Conservation (phyloP, 1,140 invertebrate species). For the Drosophila micromelanica region DNA sequence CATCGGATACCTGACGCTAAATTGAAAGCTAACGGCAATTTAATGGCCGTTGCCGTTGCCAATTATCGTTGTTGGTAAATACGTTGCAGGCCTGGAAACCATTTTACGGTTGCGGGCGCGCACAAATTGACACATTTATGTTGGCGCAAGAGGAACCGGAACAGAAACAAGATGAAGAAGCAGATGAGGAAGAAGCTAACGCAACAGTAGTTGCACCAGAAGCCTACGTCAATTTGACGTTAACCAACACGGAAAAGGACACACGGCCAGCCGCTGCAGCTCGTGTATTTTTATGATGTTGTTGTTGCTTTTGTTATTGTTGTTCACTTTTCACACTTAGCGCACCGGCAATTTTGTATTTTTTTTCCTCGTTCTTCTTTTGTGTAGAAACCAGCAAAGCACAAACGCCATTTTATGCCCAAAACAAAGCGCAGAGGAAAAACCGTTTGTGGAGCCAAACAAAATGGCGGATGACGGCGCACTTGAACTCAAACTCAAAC, state of each 20-base stretch:
- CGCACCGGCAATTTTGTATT: constrained; percentile 23
- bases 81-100: not conserved
- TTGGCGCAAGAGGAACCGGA: not conserved
- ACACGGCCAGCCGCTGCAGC: not conserved
- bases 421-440: constrained; percentile 40
- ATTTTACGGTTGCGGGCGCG: not conserved
- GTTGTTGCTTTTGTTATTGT: constrained; percentile 1
- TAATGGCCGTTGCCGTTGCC: constrained; percentile 48
- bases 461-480: constrained; percentile 41
- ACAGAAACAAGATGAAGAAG: not conserved
- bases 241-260: constrained; percentile 32
- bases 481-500: constrained; percentile 51
- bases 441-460: constrained; percentile 41
- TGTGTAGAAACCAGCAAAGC: constrained; percentile 34
- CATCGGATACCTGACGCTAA: constrained; percentile 52
- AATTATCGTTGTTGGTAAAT: constrained; percentile 38
- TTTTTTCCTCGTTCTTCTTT: not conserved
- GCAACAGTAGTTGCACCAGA: not conserved
- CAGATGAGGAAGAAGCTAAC: not conserved
- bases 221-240: constrained; percentile 18
- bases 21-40: constrained; percentile 72
- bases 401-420: constrained; percentile 36
- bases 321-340: constrained; percentile 27
- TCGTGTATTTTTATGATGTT: not conserved
- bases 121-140: constrained; percentile 36